Percentiles rank a stretch among this genome's conserved stretches.
Evolutionary conservation across 2,888 invertebrate genomes (phyloP).

Genomic region (Hymenopus coronatus): DNA sequence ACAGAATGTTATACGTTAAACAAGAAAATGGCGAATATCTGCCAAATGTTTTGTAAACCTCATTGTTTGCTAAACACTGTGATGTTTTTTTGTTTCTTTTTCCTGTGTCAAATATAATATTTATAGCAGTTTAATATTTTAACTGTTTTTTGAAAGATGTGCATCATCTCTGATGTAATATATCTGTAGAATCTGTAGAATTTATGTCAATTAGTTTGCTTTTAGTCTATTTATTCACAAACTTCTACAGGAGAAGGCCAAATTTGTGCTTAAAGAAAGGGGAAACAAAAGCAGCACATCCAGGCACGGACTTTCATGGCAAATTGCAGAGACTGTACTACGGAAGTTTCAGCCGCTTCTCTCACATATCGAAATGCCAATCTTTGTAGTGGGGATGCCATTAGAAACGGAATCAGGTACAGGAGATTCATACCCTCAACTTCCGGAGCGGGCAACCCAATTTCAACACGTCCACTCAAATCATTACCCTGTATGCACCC

Average conservation of each 20-base stretch:
- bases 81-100: no score
- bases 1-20: no score
- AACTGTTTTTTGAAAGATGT: no score
- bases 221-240: neutral
- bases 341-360: neutral
- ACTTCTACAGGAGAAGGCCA: neutral
- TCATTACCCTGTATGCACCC: neutral
- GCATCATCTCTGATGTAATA: no score
- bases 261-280: neutral
- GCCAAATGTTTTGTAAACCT: no score
- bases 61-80: no score
- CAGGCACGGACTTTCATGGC: neutral
- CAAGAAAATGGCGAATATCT: no score
- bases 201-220: neutral
- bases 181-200: no score
- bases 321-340: neutral
- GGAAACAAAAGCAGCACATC: no score
- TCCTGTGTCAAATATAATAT: no score
- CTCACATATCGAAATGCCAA: slow-evolving; percentile 27
- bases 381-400: slow-evolving; percentile 24
- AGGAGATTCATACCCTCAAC: neutral
- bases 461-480: neutral
- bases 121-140: no score
- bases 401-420: slow-evolving; percentile 21
- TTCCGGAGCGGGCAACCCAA: neutral